Evolutionary conservation across 1,140 invertebrate genomes (phyloP).

Genomic region (Copidosoma floridanum): DNA sequence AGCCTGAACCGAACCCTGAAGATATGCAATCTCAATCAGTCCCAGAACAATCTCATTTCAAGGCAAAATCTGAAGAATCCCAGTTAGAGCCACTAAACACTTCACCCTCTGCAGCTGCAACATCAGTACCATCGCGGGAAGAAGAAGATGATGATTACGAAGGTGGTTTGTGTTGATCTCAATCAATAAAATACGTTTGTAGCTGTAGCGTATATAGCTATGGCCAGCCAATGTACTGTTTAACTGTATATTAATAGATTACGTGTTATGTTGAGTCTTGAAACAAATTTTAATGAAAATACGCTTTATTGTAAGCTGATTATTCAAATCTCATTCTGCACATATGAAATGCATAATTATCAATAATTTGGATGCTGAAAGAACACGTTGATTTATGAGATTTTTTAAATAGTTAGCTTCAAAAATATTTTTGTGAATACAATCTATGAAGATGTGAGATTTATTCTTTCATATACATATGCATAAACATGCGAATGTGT

Average conservation of each 20-base stretch:
- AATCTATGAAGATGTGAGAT: neutral
- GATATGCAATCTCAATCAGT: too few species aligned
- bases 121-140: constrained; percentile 17
- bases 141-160: constrained; percentile 45
- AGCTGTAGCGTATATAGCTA: constrained; percentile 8
- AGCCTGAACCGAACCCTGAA: too few species aligned
- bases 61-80: constrained; percentile 4
- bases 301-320: constrained; percentile 1
- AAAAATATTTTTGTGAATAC: neutral
- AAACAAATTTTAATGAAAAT: constrained; percentile 8
- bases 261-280: constrained; percentile 15
- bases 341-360: constrained; percentile 11
- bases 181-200: constrained; percentile 15
- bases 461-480: neutral
- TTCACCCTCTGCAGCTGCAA: constrained; percentile 5
- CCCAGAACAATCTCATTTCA: neutral
- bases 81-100: neutral
- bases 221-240: constrained; percentile 1
- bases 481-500: neutral
- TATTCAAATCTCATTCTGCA: constrained; percentile 5
- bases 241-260: constrained; percentile 8
- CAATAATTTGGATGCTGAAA: neutral
- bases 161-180: constrained; percentile 44
- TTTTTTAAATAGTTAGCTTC: constrained; percentile 16
- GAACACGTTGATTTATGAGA: constrained; percentile 4